Conservation (phyloP, 2,113 vertebrate genomes). For the Entomyzon cyanotis region DNA sequence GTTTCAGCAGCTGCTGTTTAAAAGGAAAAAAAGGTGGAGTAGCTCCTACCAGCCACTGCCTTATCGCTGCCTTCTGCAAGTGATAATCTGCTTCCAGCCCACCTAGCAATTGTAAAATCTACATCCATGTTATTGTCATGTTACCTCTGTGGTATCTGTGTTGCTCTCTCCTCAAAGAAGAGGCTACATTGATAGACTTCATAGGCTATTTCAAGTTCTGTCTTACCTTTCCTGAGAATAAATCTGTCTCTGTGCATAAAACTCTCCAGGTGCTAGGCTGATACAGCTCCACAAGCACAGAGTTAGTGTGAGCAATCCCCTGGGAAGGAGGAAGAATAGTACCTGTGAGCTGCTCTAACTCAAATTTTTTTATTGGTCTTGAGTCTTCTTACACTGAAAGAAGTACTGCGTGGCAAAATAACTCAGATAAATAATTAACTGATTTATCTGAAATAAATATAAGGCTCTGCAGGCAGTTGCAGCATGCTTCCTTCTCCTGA, state of each 20-base stretch:
- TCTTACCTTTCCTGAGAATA: not conserved
- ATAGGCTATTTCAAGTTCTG: not conserved
- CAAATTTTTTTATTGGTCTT: no score
- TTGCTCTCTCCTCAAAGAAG: not conserved
- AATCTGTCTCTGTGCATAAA: not conserved
- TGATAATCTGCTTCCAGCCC: not conserved
- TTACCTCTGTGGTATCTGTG: not conserved
- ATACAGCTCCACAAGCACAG: not conserved
- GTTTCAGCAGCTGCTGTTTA: not conserved
- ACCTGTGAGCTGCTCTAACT: not conserved
- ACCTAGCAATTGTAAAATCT: not conserved
- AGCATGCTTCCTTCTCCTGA: not conserved
- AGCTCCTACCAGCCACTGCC: not conserved
- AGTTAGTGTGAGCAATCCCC: not conserved
- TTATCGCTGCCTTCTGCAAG: not conserved
- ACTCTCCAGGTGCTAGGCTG: not conserved
- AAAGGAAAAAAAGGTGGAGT: no score
- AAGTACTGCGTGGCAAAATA: not conserved
- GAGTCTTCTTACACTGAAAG: no score
- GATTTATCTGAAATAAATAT: not conserved
- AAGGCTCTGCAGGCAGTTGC: not conserved
- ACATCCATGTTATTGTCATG: rapidly evolving
- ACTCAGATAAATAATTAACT: not conserved
- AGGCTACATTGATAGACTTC: rapidly evolving
- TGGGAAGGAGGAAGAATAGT: not conserved